Conservation (phyloP, 2,797 vertebrate species). For the Anolis apletophallus region DNA sequence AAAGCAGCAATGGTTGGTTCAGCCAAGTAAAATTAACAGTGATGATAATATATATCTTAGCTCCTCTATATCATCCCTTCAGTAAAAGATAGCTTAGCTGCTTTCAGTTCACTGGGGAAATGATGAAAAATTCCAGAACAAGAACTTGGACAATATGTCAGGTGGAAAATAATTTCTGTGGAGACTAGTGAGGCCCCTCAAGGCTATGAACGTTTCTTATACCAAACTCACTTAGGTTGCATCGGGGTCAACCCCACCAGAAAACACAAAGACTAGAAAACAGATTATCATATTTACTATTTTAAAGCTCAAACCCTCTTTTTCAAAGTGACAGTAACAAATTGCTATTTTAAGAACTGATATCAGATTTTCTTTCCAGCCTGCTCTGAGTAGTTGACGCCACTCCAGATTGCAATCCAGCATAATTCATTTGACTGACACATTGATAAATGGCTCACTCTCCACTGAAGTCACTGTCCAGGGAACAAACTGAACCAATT, state of each 20-base stretch:
- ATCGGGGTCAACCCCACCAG: neutral
- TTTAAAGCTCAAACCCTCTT: neutral
- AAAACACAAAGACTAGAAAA: neutral
- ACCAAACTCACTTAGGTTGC: neutral
- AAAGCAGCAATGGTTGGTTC: neutral
- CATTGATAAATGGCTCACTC: conserved; percentile 46
- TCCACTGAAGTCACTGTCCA: conserved; percentile 26
- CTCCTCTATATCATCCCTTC: neutral
- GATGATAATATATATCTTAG: neutral
- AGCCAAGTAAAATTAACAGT: neutral
- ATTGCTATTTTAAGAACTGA: neutral
- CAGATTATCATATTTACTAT: conserved; percentile 11
- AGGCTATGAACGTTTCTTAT: neutral
- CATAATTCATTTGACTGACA: conserved; percentile 43
- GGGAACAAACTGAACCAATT: conserved; percentile 6
- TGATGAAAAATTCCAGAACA: neutral
- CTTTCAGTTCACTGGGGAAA: neutral
- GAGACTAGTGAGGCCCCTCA: neutral
- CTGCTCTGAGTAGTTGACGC: conserved; percentile 22
- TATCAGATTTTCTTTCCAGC: conserved; percentile 3
- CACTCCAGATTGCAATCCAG: conserved; percentile 34
- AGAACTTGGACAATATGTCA: neutral
- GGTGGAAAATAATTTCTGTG: neutral
- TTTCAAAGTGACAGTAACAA: neutral
- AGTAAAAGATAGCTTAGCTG: neutral